These are phyloP conservation scores for Phasianus colchicus DNA, from an alignment of 2,113 vertebrate species.

Conservation along the genomic window DNA sequence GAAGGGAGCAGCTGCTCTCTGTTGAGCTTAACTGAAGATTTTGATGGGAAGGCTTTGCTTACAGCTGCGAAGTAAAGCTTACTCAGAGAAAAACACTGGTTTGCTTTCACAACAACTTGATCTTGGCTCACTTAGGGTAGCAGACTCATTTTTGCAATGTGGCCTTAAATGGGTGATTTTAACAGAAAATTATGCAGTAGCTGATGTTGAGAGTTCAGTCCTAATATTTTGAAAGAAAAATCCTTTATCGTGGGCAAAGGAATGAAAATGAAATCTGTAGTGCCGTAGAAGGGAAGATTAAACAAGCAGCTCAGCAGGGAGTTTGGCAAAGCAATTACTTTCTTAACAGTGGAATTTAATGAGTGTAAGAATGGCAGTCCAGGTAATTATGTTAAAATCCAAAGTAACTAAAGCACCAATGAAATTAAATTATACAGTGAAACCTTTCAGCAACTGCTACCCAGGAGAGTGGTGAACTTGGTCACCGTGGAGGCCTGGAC, in stretches of 20 bases:
- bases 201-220: neutral
- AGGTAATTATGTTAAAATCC: conserved; percentile 31
- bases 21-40: neutral
- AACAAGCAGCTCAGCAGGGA: conserved; percentile 1
- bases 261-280: neutral
- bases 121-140: neutral
- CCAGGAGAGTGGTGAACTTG: neutral
- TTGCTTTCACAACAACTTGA: neutral
- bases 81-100: neutral
- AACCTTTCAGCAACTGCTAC: neutral
- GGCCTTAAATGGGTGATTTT: neutral
- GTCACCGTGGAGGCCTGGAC: neutral
- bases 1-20: neutral
- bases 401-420: conserved; percentile 1
- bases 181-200: neutral
- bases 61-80: neutral
- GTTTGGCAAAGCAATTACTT: conserved; percentile 21
- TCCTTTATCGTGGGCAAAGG: neutral
- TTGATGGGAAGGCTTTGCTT: neutral
- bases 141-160: neutral
- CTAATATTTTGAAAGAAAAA: conserved; percentile 3
- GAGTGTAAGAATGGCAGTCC: neutral
- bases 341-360: neutral
- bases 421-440: neutral
- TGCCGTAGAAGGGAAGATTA: neutral